Base-by-base conservation (phyloP, 2,113 vertebrate genomes). In the Centropus unirufus region DNA sequence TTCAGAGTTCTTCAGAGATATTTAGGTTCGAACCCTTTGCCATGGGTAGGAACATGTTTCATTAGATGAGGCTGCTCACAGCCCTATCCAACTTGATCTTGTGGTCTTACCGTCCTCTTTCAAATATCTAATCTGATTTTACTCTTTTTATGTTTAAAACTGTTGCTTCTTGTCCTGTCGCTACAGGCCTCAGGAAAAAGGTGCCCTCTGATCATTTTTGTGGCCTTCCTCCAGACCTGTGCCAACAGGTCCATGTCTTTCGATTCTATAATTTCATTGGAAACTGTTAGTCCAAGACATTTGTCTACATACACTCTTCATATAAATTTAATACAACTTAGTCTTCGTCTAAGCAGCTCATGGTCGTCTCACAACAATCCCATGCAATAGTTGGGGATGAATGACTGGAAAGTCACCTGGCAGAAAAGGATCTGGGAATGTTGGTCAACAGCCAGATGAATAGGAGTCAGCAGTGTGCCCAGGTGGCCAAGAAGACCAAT, bases 21-120 rank as follows among this genome's bases (percentile, higher is more conserved):
- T n/a, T n/a, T n/a, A n/a, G n/a, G 6, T 44, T 11, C 40, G 22
- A 51, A 2, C 0, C 2, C 32, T 6, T 22, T 44, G 14, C 22
- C 64, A 26, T 14, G 2, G 9, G 13, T 55, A 89, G 32, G 13
- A 39, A 46, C 16, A 63, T 3, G 14, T 83, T 52, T 4, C 8
- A 11, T 21, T 14, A 55, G 6, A 14, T 0, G 8, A 24, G 6
- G 11, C 36, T 83, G 20, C 15, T 66, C 14, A n/a, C 49, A 30
- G 13, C 2, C 9, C 20, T 6, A 5, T 76, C n/a, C 46, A 74
- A 2, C n/a, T 22, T 74, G 51, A 6, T 9, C 21, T 78, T 74
- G 5, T 61, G n/a, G 9, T 8, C 8, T n/a, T 9, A 9, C 29
- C 46, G 2, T 3, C n/a, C n/a, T 39, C 40, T 42, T n/a, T 6